Percentiles rank a stretch among this genome's conserved stretches.
phyloP scores from a whole-genome alignment of 2,888 invertebrate genomes.

The Pachydiplax longipennis region DNA sequence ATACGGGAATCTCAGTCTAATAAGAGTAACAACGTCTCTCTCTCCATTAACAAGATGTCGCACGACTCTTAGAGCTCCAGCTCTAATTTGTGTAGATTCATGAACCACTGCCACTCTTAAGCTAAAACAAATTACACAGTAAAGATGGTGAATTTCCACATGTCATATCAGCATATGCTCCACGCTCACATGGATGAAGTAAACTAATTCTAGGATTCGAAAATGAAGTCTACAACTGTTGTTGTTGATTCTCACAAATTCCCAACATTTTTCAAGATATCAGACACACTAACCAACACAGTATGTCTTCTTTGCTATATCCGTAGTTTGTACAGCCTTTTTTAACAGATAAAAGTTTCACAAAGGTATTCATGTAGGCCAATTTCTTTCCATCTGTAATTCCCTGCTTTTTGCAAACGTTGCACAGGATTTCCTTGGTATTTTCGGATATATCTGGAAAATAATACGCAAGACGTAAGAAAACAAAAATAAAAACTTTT shows the following conservation, averaged over 20 bases:
- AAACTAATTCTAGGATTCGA: background rate
- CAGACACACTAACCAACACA: conserved; percentile 72
- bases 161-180: background rate
- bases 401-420: conserved; percentile 68
- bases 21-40: conserved; percentile 79
- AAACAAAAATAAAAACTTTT: conserved; percentile 55
- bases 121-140: conserved; percentile 62
- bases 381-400: conserved; percentile 80
- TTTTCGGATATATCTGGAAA: conserved; percentile 63
- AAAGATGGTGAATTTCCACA: background rate
- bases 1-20: conserved; percentile 82
- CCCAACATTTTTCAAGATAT: background rate
- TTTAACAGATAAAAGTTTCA: conserved; percentile 75
- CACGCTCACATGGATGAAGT: background rate
- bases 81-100: conserved; percentile 87
- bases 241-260: background rate
- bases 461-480: conserved; percentile 44
- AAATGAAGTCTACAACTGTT: background rate
- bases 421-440: conserved; percentile 68
- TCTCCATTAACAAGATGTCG: conserved; percentile 82
- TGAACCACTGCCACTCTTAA: conserved; percentile 84
- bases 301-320: conserved; percentile 80
- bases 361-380: conserved; percentile 87
- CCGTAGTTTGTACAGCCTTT: conserved; percentile 71
- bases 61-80: conserved; percentile 85